Percentiles rank a stretch among this genome's conserved stretches.
These are phyloP conservation scores for Phaenicophaeus curvirostris DNA, from an alignment of 2,797 vertebrate species.

Conservation along the genomic window DNA sequence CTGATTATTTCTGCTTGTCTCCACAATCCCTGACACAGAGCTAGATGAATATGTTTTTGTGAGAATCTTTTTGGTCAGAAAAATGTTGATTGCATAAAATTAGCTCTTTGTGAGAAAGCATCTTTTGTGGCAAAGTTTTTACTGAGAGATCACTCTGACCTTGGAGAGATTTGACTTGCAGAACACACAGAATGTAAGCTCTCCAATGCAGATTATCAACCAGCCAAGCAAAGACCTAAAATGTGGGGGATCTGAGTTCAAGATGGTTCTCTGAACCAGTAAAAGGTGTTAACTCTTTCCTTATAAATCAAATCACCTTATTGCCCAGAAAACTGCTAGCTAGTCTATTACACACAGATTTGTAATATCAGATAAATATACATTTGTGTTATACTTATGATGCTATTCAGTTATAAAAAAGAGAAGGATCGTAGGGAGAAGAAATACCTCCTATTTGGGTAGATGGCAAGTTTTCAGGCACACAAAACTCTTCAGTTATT, in stretches of 20 bases:
- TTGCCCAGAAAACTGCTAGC: neutral
- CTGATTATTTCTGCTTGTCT: neutral
- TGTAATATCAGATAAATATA: neutral
- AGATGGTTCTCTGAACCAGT: neutral
- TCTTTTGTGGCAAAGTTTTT: neutral
- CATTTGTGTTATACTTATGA: neutral
- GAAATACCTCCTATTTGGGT: neutral
- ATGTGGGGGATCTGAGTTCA: neutral
- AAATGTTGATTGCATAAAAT: neutral
- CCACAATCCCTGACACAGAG: neutral
- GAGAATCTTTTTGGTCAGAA: neutral
- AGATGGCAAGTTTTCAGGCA: neutral
- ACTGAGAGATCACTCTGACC: neutral
- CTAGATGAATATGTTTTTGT: neutral
- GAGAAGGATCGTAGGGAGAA: neutral
- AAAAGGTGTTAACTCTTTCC: neutral
- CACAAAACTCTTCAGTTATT: neutral
- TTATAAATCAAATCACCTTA: neutral
- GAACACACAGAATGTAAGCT: neutral
- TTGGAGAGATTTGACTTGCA: neutral
- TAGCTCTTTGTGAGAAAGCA: neutral
- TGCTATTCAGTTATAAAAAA: neutral
- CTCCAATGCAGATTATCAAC: neutral
- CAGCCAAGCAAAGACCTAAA: neutral
- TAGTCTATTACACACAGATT: neutral